Evolutionary conservation across 2,888 invertebrate species (phyloP).

Genomic region (Urechis unicinctus): DNA sequence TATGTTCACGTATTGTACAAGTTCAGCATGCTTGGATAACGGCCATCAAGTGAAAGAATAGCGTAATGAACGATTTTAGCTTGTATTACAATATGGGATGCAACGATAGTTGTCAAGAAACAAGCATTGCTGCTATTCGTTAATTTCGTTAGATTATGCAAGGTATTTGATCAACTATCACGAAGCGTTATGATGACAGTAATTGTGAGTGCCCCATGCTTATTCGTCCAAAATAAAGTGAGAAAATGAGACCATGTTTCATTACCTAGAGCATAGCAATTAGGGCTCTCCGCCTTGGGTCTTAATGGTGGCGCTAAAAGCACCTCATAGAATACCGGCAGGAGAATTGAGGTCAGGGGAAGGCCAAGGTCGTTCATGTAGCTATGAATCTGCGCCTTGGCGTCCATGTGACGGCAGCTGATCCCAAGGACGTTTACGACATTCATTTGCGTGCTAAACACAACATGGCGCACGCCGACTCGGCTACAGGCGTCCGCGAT

Average conservation of each 20-base stretch:
- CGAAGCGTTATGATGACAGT: too few relatives aligned
- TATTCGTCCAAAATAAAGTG: too few relatives aligned
- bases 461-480: constrained; percentile 29
- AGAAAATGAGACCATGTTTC: too few relatives aligned
- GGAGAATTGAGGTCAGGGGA: constrained; percentile 33
- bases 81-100: too few relatives aligned
- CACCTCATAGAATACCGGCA: constrained; percentile 39
- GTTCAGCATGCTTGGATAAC: constrained; percentile 1
- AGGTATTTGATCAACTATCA: too few relatives aligned
- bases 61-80: too few relatives aligned
- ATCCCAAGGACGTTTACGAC: constrained; percentile 31
- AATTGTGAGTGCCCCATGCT: too few relatives aligned
- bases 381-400: constrained; percentile 34
- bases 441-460: constrained; percentile 38
- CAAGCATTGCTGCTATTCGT: too few relatives aligned
- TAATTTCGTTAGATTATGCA: too few relatives aligned
- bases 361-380: constrained; percentile 29
- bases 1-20: not conserved
- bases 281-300: constrained; percentile 1
- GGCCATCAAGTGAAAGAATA: too few relatives aligned
- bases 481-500: constrained; percentile 35
- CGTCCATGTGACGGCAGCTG: constrained; percentile 36
- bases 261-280: too few relatives aligned
- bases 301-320: constrained; percentile 19
- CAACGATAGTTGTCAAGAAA: too few relatives aligned